Base-by-base conservation (phyloP, 37 sponge, comb jelly and placozoan genomes). In the Hormiphora californensis region DNA sequence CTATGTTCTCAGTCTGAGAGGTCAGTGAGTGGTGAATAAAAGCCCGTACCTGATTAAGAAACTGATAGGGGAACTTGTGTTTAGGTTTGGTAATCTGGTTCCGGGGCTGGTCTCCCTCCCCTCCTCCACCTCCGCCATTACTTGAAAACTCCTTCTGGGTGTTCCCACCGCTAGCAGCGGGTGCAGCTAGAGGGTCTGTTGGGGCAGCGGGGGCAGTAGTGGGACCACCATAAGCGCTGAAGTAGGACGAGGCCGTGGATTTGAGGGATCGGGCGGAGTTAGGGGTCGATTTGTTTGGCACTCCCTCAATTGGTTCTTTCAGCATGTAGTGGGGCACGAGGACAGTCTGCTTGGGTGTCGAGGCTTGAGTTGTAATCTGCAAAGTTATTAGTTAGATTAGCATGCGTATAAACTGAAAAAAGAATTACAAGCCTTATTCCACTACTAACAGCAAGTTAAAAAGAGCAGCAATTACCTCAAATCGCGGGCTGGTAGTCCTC, bases 301-400 rank as follows among this genome's bases (percentile, higher is more conserved):
- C 35, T 28, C 46, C 81, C 8, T 33, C 27, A n/a, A 43, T 73
- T 43, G 81, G 81, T 1, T n/a, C 23, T 27, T 43, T 43, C 23
- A 73, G 81, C 81, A 73, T 73, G 81, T 73, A 73, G 44, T 73
- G 81, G 81, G 81, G 81, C n/a, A 73, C 81, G 1, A 73, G 36
- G 25, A 73, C 81, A n/a, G 81, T 73, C 25, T 37, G 41, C 43
- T 73, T 73, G 1, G 81, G 12, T 1, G 4, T 73, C 46, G 46
- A 43, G 4, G 81, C 44, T 73, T 73, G 81, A n/a, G 81, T 73
- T 9, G 81, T 73, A 22, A 73, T n/a, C 81, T 73, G 81, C 40
- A 57, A 57, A 28, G 7, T 57, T 5, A 57, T n/a, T n/a, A n/a
- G n/a, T n/a, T n/a, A n/a, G n/a, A n/a, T n/a, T n/a, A n/a, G n/a